phyloP scores from a whole-genome alignment of 2,888 invertebrate genomes.

The Meta bourneti region DNA sequence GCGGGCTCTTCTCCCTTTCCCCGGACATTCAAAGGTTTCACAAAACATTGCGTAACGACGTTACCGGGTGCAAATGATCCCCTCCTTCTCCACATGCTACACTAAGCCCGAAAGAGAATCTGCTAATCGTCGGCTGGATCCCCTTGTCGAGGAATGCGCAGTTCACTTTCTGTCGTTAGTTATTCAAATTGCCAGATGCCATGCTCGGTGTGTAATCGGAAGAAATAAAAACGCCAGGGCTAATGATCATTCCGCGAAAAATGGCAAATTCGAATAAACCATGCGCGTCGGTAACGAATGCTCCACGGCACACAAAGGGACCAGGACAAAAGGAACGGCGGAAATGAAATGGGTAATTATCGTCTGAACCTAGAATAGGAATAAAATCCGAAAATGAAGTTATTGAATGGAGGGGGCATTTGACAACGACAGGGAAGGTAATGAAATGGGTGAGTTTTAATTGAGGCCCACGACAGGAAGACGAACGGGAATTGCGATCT shows the following conservation, averaged over 20 bases:
- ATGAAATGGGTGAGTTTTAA: not conserved
- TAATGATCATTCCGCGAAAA: constrained; percentile 48
- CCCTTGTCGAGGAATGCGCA: constrained; percentile 7
- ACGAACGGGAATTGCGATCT: not conserved
- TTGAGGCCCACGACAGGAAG: not conserved
- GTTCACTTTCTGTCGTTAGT: constrained; percentile 1
- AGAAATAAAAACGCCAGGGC: not conserved
- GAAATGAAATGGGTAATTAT: constrained; percentile 48
- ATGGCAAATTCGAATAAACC: constrained; percentile 52
- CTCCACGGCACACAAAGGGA: constrained; percentile 11
- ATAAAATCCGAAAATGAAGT: constrained; percentile 42
- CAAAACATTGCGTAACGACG: constrained; percentile 3
- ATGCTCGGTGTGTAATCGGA: constrained; percentile 14
- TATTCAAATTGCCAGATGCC: constrained; percentile 33
- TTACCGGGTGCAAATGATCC: constrained; percentile 18
- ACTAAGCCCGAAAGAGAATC: constrained; percentile 27
- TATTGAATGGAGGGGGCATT: constrained; percentile 8
- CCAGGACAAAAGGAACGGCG: constrained; percentile 30
- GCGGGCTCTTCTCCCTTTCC: not conserved
- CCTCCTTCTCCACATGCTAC: constrained; percentile 14
- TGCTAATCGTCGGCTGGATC: constrained; percentile 8
- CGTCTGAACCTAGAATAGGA: constrained; percentile 31
- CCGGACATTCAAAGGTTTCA: not conserved
- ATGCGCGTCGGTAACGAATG: constrained; percentile 33
- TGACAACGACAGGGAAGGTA: not conserved